Evolutionary conservation across 2,888 invertebrate species (phyloP).

Genomic region (Beris chalybata): DNA sequence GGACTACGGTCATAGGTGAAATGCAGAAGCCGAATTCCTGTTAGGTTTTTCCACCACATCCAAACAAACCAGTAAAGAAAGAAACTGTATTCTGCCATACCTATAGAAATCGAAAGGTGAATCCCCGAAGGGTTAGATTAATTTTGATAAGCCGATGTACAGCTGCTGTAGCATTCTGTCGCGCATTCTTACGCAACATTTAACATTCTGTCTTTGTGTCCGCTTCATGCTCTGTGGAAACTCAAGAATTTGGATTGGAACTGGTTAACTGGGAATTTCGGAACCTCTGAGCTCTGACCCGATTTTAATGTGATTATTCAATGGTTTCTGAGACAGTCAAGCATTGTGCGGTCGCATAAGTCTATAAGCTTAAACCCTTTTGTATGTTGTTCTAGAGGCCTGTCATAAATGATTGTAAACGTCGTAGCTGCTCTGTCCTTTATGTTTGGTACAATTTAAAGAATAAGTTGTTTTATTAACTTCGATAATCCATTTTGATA

Average conservation of each 20-base stretch:
- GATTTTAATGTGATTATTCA: too few species aligned
- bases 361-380: conserved; percentile 19
- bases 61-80: conserved; percentile 8
- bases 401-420: conserved; percentile 15
- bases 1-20: conserved; percentile 12
- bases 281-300: too few species aligned
- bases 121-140: conserved; percentile 34
- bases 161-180: conserved; percentile 42
- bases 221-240: neutral
- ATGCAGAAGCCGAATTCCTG: conserved; percentile 23
- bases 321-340: too few species aligned
- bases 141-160: conserved; percentile 40
- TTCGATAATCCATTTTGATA: too few species aligned
- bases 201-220: conserved; percentile 44
- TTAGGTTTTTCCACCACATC: neutral
- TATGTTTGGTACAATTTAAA: too few species aligned
- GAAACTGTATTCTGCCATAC: conserved; percentile 23
- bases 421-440: neutral
- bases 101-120: conserved; percentile 14
- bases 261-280: too few species aligned
- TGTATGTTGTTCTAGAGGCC: neutral
- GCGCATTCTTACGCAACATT: conserved; percentile 51
- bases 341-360: conserved; percentile 10
- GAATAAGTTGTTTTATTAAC: too few species aligned
- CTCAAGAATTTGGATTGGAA: too few species aligned